Conservation (phyloP, 1,140 invertebrate species). For the Caenorhabditis inopinata region DNA sequence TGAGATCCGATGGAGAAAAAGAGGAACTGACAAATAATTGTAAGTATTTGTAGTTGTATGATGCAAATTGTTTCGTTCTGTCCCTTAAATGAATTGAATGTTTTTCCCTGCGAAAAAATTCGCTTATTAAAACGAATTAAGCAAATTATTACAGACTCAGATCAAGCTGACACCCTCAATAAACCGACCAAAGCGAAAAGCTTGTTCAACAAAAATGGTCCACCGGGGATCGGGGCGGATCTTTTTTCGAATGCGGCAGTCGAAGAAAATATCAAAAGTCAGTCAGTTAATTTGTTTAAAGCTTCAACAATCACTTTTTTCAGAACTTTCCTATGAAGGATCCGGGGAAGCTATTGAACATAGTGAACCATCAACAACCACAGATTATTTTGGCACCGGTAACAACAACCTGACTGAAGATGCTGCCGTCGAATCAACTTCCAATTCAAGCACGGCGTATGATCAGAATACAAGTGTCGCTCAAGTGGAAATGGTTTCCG, state of each 20-base stretch:
- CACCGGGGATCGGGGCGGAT: neutral
- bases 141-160: neutral
- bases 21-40: neutral
- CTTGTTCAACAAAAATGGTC: neutral
- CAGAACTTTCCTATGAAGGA: neutral
- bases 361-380: neutral
- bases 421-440: neutral
- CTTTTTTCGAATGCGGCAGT: neutral
- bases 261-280: neutral
- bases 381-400: neutral
- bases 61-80: too few relatives aligned
- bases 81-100: too few relatives aligned
- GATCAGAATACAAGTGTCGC: conserved; percentile 25
- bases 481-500: conserved; percentile 2
- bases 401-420: neutral
- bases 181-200: neutral
- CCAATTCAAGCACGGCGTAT: conserved; percentile 20
- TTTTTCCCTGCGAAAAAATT: too few relatives aligned
- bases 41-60: neutral
- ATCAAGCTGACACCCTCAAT: neutral
- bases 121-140: neutral
- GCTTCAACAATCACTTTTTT: neutral
- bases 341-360: neutral
- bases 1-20: neutral
- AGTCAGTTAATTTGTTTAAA: neutral